These are phyloP conservation scores for Paralichthys olivaceus DNA, from an alignment of 2,113 vertebrate species.

Conservation along the genomic window DNA sequence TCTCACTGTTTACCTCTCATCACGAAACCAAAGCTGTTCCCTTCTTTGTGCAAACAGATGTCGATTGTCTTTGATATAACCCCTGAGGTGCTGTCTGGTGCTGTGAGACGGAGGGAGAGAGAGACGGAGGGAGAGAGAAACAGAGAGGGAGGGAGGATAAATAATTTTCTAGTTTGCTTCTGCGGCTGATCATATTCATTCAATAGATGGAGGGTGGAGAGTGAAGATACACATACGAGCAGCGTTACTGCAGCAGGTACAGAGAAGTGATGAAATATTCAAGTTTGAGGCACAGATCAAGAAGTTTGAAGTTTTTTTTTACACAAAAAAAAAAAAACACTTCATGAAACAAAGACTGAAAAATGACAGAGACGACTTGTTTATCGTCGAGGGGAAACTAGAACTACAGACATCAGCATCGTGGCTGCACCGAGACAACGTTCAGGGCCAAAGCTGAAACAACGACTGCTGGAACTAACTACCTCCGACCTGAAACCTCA, in stretches of 20 bases:
- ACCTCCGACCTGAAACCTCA: no score
- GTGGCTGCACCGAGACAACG: no score
- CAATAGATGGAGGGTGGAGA: neutral
- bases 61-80: conserved; percentile 96
- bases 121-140: neutral
- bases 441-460: neutral
- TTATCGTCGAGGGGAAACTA: no score
- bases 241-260: neutral
- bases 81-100: conserved; percentile 90
- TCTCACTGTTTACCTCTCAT: conserved; percentile 87
- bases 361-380: no score
- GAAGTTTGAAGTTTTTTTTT: no score
- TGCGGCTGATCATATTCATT: neutral
- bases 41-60: conserved; percentile 96
- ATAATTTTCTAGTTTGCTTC: neutral
- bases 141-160: neutral
- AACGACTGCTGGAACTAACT: no score
- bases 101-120: conserved; percentile 66
- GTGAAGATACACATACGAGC: no score
- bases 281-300: no score
- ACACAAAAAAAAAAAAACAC: no score
- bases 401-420: no score
- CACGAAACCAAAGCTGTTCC: conserved; percentile 96
- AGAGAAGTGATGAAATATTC: no score
- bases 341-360: no score